A percentile compares a stretch with the other conserved stretches of the same genome.
Conservation (phyloP, 1,140 invertebrate genomes). For the Metaphire vulgaris region DNA sequence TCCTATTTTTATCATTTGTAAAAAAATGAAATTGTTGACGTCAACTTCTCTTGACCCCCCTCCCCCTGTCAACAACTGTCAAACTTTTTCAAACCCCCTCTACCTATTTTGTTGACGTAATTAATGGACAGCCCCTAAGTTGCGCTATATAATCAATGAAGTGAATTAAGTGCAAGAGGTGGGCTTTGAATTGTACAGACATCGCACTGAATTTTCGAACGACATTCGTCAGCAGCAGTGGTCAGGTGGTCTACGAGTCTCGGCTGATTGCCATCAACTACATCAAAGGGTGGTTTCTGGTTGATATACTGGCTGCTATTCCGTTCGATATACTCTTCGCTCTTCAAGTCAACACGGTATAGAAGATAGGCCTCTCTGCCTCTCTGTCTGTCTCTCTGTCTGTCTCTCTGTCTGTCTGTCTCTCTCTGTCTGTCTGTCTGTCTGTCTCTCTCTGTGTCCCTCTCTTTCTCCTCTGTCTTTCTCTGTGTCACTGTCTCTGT, state of each 20-base stretch:
- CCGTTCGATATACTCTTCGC: constrained; percentile 71
- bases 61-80: no score
- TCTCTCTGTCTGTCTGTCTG: neutral
- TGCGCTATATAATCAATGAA: no score
- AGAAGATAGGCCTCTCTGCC: neutral
- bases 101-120: no score
- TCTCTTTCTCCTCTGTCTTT: neutral
- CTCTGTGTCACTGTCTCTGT: no score
- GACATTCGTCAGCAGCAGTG: constrained; percentile 49
- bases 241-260: constrained; percentile 47
- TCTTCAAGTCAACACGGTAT: constrained; percentile 45
- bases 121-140: no score
- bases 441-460: neutral
- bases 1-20: no score
- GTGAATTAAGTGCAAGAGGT: no score
- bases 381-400: neutral
- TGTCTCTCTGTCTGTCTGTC: neutral
- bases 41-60: no score
- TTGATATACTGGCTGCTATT: constrained; percentile 92
- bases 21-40: no score
- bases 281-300: constrained; percentile 95
- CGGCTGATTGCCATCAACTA: constrained; percentile 75
- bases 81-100: no score
- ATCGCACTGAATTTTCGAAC: constrained; percentile 51
- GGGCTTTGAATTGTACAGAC: no score